A percentile compares a stretch with the other conserved stretches of the same genome.
Conservation (phyloP, 2,797 vertebrate genomes). For the Synaphobranchus kaupii region DNA sequence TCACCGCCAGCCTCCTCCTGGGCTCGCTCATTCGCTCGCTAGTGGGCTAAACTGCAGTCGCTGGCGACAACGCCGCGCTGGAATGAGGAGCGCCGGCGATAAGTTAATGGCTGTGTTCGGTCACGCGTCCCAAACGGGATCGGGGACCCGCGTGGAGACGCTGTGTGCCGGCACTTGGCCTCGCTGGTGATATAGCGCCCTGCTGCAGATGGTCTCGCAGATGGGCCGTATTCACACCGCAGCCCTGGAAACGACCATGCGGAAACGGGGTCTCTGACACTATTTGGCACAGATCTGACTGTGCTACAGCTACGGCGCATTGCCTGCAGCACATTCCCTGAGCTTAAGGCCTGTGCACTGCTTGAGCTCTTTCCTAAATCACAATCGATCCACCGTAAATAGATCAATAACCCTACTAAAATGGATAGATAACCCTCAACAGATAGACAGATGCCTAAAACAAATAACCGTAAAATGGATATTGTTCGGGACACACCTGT, state of each 20-base stretch:
- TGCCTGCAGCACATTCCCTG: too few relatives aligned
- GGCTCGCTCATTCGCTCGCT: not conserved
- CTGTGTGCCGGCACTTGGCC: constrained; percentile 68
- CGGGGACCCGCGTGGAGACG: constrained; percentile 50
- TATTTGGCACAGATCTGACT: constrained; percentile 65
- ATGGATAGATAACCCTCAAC: not conserved
- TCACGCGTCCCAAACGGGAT: constrained; percentile 47
- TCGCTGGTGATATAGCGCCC: constrained; percentile 71
- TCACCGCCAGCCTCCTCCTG: not conserved
- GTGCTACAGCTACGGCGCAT: constrained; percentile 34
- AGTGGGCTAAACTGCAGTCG: not conserved
- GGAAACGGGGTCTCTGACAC: constrained; percentile 68
- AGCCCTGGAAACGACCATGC: constrained; percentile 69
- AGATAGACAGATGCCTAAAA: not conserved
- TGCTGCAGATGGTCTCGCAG: constrained; percentile 80
- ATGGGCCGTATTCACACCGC: constrained; percentile 78
- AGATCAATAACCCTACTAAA: not conserved
- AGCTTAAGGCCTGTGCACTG: not conserved
- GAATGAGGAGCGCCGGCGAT: not conserved
- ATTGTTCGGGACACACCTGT: not conserved
- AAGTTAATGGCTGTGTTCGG: constrained; percentile 20
- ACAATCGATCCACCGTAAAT: not conserved
- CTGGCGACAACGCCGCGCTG: not conserved
- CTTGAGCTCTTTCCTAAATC: not conserved
- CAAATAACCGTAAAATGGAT: not conserved